These are phyloP conservation scores for Calyptommatus sinebrachiatus DNA, from an alignment of 2,113 vertebrate genomes.

Conservation along the genomic window DNA sequence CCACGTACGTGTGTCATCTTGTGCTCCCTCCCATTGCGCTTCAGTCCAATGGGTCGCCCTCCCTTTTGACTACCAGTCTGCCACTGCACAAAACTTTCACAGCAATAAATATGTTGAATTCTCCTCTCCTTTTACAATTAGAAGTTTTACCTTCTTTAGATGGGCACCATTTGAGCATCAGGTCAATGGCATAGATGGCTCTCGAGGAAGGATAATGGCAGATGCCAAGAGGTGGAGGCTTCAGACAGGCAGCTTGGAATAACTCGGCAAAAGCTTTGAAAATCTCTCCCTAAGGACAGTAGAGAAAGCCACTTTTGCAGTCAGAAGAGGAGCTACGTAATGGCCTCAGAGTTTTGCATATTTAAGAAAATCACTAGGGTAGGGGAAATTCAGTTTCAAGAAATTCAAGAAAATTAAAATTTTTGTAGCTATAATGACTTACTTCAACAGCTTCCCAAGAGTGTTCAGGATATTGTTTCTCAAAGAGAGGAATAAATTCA, in stretches of 20 bases:
- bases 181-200: constrained; percentile 89
- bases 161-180: constrained; percentile 93
- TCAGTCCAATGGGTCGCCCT: too few species aligned
- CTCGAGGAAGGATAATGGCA: constrained; percentile 85
- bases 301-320: not conserved
- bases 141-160: constrained; percentile 74
- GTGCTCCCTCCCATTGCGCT: too few species aligned
- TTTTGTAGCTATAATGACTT: constrained; percentile 34
- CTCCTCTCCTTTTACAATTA: not conserved
- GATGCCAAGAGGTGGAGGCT: constrained; percentile 85
- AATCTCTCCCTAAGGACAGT: constrained; percentile 72
- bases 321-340: not conserved
- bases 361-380: not conserved
- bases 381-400: not conserved
- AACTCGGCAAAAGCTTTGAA: constrained; percentile 84
- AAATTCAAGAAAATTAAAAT: not conserved
- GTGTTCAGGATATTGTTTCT: constrained; percentile 86
- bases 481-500: constrained; percentile 90
- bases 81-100: not conserved
- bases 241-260: constrained; percentile 81
- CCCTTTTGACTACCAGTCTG: too few species aligned
- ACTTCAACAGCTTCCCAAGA: constrained; percentile 86
- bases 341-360: not conserved
- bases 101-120: not conserved
- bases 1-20: too few species aligned